phyloP scores from a whole-genome alignment of 1,140 invertebrate species.

The Babylonia areolata region DNA sequence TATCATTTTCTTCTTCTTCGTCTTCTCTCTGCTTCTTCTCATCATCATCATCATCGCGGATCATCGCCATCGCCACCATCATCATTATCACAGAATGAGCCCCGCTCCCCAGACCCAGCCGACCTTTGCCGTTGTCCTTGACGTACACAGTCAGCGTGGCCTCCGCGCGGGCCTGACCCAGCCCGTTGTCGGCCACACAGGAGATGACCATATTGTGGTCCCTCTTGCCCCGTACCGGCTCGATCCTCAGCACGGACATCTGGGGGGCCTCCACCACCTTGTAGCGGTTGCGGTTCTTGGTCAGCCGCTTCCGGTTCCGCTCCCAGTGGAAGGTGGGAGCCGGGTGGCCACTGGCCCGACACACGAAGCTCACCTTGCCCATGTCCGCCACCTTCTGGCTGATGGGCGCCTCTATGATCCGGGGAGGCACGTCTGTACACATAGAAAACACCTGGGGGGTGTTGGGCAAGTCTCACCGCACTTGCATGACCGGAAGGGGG shows the following conservation, averaged over 20 bases:
- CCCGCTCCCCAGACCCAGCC: no score
- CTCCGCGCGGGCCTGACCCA: neutral
- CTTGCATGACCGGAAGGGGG: no score
- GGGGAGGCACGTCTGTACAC: neutral
- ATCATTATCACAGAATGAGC: no score
- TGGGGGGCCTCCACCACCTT: neutral
- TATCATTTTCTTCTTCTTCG: no score
- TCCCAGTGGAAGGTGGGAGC: neutral
- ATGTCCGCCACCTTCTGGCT: neutral
- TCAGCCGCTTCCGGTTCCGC: neutral
- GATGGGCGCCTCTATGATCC: neutral
- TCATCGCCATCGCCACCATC: no score
- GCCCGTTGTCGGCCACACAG: neutral
- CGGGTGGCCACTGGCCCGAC: neutral
- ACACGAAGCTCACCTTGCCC: neutral
- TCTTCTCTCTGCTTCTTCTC: no score
- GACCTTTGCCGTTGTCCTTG: no score
- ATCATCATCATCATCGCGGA: no score
- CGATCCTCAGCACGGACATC: neutral
- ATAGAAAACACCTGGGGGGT: neutral
- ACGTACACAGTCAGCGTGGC: neutral
- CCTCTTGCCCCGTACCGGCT: neutral
- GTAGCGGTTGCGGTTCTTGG: neutral
- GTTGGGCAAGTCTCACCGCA: no score
- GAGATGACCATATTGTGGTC: neutral